Conservation (phyloP, 2,797 vertebrate species). For the Spheniscus humboldti region DNA sequence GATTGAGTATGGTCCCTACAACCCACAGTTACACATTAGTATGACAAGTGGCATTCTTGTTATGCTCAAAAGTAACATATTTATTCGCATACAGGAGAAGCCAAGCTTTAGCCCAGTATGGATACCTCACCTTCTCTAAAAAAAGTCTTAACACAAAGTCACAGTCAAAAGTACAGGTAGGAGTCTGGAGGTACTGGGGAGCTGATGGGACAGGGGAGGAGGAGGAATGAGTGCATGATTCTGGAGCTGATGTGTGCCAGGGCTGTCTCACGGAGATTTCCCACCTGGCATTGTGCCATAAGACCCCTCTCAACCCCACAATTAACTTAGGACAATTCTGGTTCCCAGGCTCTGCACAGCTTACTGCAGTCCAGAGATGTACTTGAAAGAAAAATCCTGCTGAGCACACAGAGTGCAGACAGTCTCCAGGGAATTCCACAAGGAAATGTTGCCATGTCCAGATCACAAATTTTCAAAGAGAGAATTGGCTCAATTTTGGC, state of each 20-base stretch:
- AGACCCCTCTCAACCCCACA: not conserved
- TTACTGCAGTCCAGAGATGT: not conserved
- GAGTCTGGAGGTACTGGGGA: not conserved
- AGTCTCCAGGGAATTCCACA: not conserved
- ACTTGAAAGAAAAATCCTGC: not conserved
- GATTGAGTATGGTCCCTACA: not conserved
- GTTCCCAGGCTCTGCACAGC: not conserved
- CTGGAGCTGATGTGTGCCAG: not conserved
- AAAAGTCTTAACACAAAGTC: constrained; percentile 61
- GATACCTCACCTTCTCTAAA: constrained; percentile 66
- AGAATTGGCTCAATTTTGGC: not conserved
- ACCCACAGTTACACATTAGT: no score
- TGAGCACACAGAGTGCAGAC: not conserved
- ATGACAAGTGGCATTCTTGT: not conserved
- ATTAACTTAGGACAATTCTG: not conserved
- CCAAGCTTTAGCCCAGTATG: constrained; percentile 76
- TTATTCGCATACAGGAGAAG: not conserved
- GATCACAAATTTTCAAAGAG: not conserved
- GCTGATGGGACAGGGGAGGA: not conserved
- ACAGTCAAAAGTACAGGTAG: fast-evolving
- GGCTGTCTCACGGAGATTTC: not conserved
- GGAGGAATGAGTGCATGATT: not conserved
- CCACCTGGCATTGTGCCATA: not conserved
- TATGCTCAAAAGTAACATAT: not conserved
- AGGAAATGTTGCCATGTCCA: not conserved